Base-by-base conservation (phyloP, 2,797 vertebrate genomes). In the Ibycter americanus region DNA sequence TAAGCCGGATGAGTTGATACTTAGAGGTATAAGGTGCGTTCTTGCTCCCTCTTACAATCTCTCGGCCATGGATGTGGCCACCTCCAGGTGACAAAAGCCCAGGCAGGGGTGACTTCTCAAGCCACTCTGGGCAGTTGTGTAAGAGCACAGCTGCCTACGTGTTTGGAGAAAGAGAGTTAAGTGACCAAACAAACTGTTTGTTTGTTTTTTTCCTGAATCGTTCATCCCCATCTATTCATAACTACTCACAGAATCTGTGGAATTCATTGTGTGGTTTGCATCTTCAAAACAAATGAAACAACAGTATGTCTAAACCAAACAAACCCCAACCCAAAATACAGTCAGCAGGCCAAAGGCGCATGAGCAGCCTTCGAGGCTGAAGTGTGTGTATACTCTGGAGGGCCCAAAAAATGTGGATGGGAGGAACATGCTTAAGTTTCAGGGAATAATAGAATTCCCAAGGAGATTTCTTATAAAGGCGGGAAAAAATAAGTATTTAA, bases 211-310 rank as follows among this genome's bases (percentile, higher is more conserved):
- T 78, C 87, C 72, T 55, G 76, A 91, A 95, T 91, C 88, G 91
- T 74, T 96, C 87, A 80, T 79, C 83, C 83, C 52, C 56, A 77
- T 95, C 91, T 84, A 93, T 83, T 90, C 90, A 79, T 34, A 73
- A 92, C 81, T 72, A 56, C 94, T 95, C 58, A 11, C 65, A 95
- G 93, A 94, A 94, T 96, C 85, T 11, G 1, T 89, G 96, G 97
- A 96, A 97, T 97, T 94, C 76, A 79, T 95, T 96, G 95, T 94
- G 89, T 97, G 95, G 93, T 97, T 95, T 97, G 89, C 90, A 96
- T 94, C 93, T 92, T 97, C 87, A 96, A 97, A 97, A 97, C 96
- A 97, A 96, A 97, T 67, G 95, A 94, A 89, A 95, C 94, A 93
- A 85, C 96, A 96, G 96, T 96, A 97, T 96, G 97, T 54, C 72